Conservation (phyloP, 2,888 invertebrate genomes). For the Netelia virgata region DNA sequence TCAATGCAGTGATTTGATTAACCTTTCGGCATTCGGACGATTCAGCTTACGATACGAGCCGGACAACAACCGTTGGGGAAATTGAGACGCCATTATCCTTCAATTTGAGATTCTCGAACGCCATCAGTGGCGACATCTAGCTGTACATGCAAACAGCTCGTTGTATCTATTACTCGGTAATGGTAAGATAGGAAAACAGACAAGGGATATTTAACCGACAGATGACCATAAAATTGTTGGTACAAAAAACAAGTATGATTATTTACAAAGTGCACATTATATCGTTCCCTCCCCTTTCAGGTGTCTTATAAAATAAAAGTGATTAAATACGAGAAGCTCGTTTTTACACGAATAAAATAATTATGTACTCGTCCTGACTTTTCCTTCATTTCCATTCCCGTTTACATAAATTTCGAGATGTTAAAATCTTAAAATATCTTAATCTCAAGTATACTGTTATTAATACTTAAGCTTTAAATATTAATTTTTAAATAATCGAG, state of each 20-base stretch:
- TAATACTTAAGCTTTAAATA: neutral
- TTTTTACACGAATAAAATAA: slow-evolving; percentile 10
- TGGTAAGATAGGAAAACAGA: neutral
- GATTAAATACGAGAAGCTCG: slow-evolving; percentile 27
- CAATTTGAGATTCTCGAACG: no score
- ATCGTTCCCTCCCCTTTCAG: neutral
- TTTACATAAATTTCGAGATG: neutral
- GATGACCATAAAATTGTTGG: neutral
- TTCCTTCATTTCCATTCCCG: neutral
- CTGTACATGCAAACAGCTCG: no score
- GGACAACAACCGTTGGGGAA: no score
- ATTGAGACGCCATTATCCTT: no score
- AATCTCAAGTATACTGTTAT: neutral
- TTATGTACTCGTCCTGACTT: neutral
- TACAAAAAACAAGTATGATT: slow-evolving; percentile 11
- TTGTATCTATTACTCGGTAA: neutral
- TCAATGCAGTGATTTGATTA: neutral
- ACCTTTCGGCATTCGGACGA: neutral
- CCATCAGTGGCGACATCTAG: no score
- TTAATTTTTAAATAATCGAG: neutral
- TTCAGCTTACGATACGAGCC: no score
- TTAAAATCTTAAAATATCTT: neutral
- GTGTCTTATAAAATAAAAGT: slow-evolving; percentile 4
- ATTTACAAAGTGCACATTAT: slow-evolving; percentile 45
- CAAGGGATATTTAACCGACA: neutral